A percentile compares a stretch with the other conserved stretches of the same genome.
Conservation (phyloP, 2,888 invertebrate species). For the Drosophila kambysellisi region DNA sequence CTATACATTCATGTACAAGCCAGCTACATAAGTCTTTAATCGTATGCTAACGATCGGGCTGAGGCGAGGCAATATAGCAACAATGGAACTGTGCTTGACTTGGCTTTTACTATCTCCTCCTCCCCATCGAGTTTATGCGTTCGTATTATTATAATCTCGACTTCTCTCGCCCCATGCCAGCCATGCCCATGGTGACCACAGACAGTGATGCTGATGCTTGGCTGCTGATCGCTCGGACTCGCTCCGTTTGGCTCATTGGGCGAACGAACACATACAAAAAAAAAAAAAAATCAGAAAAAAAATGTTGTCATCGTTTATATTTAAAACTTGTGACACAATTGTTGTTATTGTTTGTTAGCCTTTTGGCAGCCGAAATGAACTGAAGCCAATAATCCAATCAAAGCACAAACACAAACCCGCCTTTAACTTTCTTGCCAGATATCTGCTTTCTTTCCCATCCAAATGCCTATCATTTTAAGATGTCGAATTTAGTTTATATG, state of each 20-base stretch:
- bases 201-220: constrained; percentile 24
- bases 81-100: constrained; percentile 58
- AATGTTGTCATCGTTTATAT: constrained; percentile 80
- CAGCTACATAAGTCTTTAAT: constrained; percentile 52
- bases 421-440: constrained; percentile 54
- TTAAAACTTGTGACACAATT: constrained; percentile 81
- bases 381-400: constrained; percentile 25
- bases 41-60: constrained; percentile 70
- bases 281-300: constrained; percentile 16
- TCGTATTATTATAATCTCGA: constrained; percentile 51
- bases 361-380: constrained; percentile 46
- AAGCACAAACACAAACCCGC: constrained; percentile 26
- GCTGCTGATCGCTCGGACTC: constrained; percentile 18
- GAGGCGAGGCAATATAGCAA: constrained; percentile 26
- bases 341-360: constrained; percentile 68
- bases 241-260: constrained; percentile 61
- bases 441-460: constrained; percentile 51
- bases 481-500: background rate
- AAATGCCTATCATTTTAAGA: background rate
- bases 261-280: constrained; percentile 31
- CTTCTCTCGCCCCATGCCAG: constrained; percentile 38
- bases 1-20: constrained; percentile 19
- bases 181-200: constrained; percentile 13
- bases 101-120: constrained; percentile 46
- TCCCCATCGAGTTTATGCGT: constrained; percentile 31